phyloP scores from a whole-genome alignment of 2,797 vertebrate genomes.

The Selene dorsalis region DNA sequence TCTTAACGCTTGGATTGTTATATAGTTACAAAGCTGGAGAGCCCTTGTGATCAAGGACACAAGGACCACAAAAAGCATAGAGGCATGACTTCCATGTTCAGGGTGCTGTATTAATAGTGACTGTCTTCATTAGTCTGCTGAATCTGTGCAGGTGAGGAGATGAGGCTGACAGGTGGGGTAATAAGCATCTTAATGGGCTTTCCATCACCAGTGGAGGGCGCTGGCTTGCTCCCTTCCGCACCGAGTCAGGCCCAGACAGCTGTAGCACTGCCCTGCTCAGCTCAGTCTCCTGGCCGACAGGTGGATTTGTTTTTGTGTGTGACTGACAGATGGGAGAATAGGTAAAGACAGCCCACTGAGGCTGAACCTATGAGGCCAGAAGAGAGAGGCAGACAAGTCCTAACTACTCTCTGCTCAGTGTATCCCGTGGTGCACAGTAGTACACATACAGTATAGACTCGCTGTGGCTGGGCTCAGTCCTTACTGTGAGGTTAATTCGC shows the following conservation, averaged over 20 bases:
- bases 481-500: slow-evolving; percentile 71
- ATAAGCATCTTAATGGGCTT: slow-evolving; percentile 79
- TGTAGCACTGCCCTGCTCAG: slow-evolving; percentile 69
- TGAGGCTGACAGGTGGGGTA: slow-evolving; percentile 74
- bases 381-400: slow-evolving; percentile 76
- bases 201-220: slow-evolving; percentile 81
- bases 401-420: slow-evolving; percentile 76
- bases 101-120: slow-evolving; percentile 70
- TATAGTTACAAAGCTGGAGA: slow-evolving; percentile 69
- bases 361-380: slow-evolving; percentile 82
- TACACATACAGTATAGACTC: slow-evolving; percentile 64
- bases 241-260: slow-evolving; percentile 73
- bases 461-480: slow-evolving; percentile 51
- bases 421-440: slow-evolving; percentile 63
- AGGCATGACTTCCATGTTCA: slow-evolving; percentile 70
- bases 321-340: slow-evolving; percentile 86
- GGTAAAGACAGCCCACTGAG: slow-evolving; percentile 85
- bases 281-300: slow-evolving; percentile 79
- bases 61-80: slow-evolving; percentile 69
- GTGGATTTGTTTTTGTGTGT: slow-evolving; percentile 85
- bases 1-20: slow-evolving; percentile 74
- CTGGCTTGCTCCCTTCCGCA: slow-evolving; percentile 66
- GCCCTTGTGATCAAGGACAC: slow-evolving; percentile 78
- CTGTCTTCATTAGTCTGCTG: slow-evolving; percentile 75
- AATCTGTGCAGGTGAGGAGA: slow-evolving; percentile 73